phyloP scores from a whole-genome alignment of 2,888 invertebrate genomes.

The Cosmorhoe ocellata region DNA sequence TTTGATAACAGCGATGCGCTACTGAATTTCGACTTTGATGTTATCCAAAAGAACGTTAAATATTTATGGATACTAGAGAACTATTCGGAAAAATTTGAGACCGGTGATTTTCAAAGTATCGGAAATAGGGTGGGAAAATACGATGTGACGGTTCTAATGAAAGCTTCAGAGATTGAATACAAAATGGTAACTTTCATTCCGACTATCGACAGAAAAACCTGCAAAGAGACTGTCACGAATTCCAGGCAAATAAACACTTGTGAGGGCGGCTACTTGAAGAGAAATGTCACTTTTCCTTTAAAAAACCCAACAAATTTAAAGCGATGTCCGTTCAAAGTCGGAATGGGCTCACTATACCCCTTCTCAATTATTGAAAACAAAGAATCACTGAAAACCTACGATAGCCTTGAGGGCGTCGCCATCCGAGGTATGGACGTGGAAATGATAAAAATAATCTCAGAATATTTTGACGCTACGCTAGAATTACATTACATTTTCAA shows the following conservation, averaged over 20 bases:
- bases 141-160: constrained; percentile 48
- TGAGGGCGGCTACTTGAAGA: constrained; percentile 38
- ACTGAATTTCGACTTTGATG: constrained; percentile 28
- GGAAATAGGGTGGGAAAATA: constrained; percentile 35
- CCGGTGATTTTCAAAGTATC: constrained; percentile 32
- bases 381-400: constrained; percentile 42
- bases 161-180: constrained; percentile 22
- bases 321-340: constrained; percentile 56
- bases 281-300: constrained; percentile 41
- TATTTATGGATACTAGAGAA: constrained; percentile 44
- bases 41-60: constrained; percentile 36
- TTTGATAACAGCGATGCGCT: constrained; percentile 38
- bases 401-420: constrained; percentile 37
- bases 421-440: constrained; percentile 55
- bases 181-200: constrained; percentile 47
- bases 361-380: constrained; percentile 47
- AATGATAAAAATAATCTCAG: constrained; percentile 57
- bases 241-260: constrained; percentile 46
- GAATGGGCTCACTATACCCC: constrained; percentile 54
- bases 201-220: constrained; percentile 45
- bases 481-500: constrained; percentile 48
- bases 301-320: constrained; percentile 51
- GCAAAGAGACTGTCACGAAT: constrained; percentile 36
- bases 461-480: constrained; percentile 55
- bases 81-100: constrained; percentile 22